Conservation (phyloP, 2,797 vertebrate genomes). For the Meriones psammophilus region DNA sequence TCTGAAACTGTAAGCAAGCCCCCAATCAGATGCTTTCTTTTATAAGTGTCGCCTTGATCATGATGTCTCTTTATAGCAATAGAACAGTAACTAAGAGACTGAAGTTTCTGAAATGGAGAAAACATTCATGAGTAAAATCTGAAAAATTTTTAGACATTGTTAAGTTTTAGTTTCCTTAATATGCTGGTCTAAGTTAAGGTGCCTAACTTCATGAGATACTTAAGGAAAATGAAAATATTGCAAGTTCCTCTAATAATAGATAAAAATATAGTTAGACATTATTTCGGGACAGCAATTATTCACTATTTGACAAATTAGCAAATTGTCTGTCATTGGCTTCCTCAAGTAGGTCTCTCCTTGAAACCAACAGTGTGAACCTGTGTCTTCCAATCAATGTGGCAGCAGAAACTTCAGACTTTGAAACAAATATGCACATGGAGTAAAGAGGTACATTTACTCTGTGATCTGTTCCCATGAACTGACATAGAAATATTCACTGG, state of each 20-base stretch:
- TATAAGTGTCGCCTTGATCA: neutral
- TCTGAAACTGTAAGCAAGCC: neutral
- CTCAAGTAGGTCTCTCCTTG: conserved; percentile 77
- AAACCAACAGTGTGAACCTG: conserved; percentile 81
- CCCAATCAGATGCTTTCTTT: neutral
- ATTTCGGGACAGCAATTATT: conserved; percentile 64
- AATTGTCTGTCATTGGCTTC: conserved; percentile 77
- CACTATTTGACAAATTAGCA: conserved; percentile 64
- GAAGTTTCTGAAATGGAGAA: neutral
- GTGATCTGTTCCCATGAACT: conserved; percentile 73
- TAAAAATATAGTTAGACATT: conserved; percentile 44
- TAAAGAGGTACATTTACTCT: conserved; percentile 80
- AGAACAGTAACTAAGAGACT: neutral
- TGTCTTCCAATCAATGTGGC: conserved; percentile 80
- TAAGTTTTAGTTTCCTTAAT: conserved; percentile 37
- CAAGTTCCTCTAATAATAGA: conserved; percentile 59
- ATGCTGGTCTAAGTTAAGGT: conserved; percentile 48
- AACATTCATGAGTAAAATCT: neutral
- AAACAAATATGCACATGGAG: conserved; percentile 72
- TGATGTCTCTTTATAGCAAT: neutral
- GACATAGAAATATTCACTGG: conserved; percentile 63
- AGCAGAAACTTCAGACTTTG: conserved; percentile 73
- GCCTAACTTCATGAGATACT: conserved; percentile 60
- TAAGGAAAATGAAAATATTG: conserved; percentile 70
- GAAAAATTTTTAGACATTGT: conserved; percentile 19